phyloP scores from a whole-genome alignment of 2,888 invertebrate species.

The Philaethria dido region DNA sequence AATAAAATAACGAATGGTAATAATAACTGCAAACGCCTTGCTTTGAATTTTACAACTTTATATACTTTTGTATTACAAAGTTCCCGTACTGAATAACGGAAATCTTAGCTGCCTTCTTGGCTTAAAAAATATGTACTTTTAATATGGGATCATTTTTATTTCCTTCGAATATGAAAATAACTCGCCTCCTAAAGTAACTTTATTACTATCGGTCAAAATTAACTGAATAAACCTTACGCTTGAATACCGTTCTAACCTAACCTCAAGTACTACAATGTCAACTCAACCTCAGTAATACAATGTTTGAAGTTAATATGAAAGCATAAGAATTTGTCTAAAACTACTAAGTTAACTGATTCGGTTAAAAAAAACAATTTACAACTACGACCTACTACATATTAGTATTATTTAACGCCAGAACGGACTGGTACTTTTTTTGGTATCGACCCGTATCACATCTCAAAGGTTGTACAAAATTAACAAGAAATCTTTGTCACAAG shows the following conservation, averaged over 20 bases:
- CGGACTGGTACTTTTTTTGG: background rate
- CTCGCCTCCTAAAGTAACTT: background rate
- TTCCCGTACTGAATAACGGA: background rate
- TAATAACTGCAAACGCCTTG: background rate
- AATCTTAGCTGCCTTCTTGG: background rate
- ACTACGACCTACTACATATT: background rate
- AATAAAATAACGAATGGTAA: constrained; percentile 11
- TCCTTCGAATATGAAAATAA: background rate
- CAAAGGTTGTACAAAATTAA: too few relatives aligned
- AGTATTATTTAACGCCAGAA: background rate
- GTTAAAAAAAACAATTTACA: background rate
- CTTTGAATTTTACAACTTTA: background rate
- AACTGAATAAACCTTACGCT: background rate
- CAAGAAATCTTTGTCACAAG: too few relatives aligned
- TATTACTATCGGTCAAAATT: background rate
- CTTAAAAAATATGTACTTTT: background rate
- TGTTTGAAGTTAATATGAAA: background rate
- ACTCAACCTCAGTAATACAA: too few relatives aligned
- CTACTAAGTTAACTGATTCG: background rate
- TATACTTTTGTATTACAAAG: background rate
- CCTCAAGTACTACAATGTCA: too few relatives aligned
- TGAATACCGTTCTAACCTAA: background rate
- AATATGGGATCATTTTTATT: background rate
- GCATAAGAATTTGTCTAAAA: background rate
- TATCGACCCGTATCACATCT: background rate